Conservation (phyloP, 2,113 vertebrate genomes). For the Poecile atricapillus region DNA sequence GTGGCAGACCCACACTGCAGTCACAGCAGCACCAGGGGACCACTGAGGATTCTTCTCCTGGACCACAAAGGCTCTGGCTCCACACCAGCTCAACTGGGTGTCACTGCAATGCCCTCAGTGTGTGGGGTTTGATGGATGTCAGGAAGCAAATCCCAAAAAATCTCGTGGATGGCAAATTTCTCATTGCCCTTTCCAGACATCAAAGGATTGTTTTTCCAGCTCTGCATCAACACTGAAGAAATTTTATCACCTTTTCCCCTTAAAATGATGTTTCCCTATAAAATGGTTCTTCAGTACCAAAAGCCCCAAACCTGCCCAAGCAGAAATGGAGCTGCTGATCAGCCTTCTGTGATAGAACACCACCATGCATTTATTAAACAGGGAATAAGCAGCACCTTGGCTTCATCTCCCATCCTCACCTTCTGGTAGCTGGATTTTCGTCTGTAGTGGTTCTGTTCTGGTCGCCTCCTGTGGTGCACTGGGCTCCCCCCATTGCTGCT, state of each 20-base stretch:
- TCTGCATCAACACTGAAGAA: neutral
- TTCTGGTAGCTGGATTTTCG: conserved; percentile 81
- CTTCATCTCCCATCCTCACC: conserved; percentile 40
- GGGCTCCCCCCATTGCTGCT: conserved; percentile 71
- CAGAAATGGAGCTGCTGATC: neutral
- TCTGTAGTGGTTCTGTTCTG: conserved; percentile 78
- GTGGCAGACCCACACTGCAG: neutral
- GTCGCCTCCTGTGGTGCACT: conserved; percentile 60
- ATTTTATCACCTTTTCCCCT: neutral
- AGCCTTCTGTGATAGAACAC: neutral
- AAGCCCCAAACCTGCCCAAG: neutral
- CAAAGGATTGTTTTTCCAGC: neutral
- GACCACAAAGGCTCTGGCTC: neutral
- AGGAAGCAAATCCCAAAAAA: neutral
- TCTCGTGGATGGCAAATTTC: neutral
- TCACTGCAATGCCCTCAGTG: neutral
- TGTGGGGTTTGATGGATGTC: too few species aligned
- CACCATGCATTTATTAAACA: neutral
- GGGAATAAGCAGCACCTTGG: neutral
- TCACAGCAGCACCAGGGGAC: neutral
- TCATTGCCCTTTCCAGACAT: neutral
- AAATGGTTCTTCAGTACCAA: neutral
- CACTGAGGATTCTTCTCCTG: neutral
- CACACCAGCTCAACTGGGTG: neutral
- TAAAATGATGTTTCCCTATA: neutral